Conservation (phyloP, 2,113 vertebrate species). For the Ramphastos sulfuratus region DNA sequence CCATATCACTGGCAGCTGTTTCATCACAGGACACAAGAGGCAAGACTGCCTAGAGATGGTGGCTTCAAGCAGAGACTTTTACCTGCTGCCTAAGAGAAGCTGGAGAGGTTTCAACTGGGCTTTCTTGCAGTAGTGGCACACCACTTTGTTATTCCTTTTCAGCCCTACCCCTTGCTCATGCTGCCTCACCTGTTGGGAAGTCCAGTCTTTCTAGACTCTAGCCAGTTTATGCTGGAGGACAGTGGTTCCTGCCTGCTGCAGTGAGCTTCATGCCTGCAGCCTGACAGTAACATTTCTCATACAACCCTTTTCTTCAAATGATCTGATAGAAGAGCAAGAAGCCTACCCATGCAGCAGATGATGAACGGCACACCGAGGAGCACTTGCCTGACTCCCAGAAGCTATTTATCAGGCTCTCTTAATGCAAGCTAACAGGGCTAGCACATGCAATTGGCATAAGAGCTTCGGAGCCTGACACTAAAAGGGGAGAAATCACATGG, state of each 20-base stretch:
- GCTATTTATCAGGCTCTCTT: conserved; percentile 42
- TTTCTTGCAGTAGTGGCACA: neutral
- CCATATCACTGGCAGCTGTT: neutral
- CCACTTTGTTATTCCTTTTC: neutral
- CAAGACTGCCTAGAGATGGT: neutral
- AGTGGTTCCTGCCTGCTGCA: neutral
- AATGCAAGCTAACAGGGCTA: conserved; percentile 46
- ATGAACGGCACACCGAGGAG: conserved; percentile 23
- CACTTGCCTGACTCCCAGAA: conserved; percentile 22
- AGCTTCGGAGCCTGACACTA: conserved; percentile 11
- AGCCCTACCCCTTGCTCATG: neutral
- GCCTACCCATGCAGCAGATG: conserved; percentile 15
- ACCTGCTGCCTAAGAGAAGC: neutral
- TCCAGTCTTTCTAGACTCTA: neutral
- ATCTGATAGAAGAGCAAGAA: conserved; percentile 35
- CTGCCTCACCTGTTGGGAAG: neutral
- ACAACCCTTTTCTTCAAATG: neutral
- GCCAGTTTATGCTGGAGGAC: neutral
- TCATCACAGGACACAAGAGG: neutral
- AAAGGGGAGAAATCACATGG: conserved; percentile 26
- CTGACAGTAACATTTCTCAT: neutral
- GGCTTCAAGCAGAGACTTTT: neutral
- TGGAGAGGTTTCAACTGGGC: neutral
- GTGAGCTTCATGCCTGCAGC: neutral
- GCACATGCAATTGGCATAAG: conserved; percentile 51